Conservation (phyloP, 2,113 vertebrate species). For the Girardinichthys multiradiatus region DNA sequence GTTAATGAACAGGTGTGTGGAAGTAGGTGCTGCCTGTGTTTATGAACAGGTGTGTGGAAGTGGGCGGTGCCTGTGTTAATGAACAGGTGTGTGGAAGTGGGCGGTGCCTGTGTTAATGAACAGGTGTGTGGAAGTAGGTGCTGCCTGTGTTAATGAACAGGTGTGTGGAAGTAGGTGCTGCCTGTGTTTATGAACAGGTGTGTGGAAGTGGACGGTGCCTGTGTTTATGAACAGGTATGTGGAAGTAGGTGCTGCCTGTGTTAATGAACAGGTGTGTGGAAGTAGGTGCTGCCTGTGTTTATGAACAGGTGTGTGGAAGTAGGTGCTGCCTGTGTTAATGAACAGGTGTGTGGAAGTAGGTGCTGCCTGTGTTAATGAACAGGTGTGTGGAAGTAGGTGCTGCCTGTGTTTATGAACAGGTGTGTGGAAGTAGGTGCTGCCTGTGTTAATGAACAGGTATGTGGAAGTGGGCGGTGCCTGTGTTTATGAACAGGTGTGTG, state of each 20-base stretch:
- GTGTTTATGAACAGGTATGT: neutral
- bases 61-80: neutral
- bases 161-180: neutral
- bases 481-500: neutral
- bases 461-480: neutral
- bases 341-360: neutral
- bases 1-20: neutral
- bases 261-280: neutral
- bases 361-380: neutral
- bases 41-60: neutral
- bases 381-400: neutral
- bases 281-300: neutral
- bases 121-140: neutral
- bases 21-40: neutral
- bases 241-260: neutral
- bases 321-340: neutral
- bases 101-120: neutral
- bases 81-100: neutral
- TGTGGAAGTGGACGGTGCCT: neutral
- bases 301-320: neutral
- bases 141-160: neutral
- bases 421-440: neutral
- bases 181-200: too few species aligned
- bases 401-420: too few species aligned
- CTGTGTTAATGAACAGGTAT: neutral